A percentile compares a stretch with the other conserved stretches of the same genome.
Evolutionary conservation across 2,888 invertebrate genomes (phyloP).

Genomic region (Ophion costatus): DNA sequence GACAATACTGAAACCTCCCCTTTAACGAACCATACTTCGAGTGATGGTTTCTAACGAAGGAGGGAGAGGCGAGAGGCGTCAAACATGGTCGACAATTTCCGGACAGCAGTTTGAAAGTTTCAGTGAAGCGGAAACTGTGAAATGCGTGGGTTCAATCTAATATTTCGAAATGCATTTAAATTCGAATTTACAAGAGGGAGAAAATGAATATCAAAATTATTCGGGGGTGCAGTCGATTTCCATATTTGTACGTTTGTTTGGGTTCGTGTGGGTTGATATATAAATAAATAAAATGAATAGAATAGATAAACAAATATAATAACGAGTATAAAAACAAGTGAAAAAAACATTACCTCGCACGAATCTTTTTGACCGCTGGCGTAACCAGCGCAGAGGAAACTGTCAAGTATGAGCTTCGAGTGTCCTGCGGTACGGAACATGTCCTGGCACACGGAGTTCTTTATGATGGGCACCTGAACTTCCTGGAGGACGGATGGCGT

Average conservation of each 20-base stretch:
- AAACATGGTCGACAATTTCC: background rate
- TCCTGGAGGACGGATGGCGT: slow-evolving; percentile 95
- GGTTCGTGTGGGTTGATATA: too few species aligned
- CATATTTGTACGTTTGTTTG: too few species aligned
- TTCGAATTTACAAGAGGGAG: background rate
- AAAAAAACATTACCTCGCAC: slow-evolving; percentile 89
- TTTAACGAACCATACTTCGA: background rate
- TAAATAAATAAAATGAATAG: background rate
- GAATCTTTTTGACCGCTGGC: slow-evolving; percentile 96
- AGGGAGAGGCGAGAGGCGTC: background rate
- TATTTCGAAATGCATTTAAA: background rate
- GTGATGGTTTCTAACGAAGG: background rate
- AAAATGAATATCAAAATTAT: background rate
- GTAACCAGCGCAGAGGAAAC: slow-evolving; percentile 96
- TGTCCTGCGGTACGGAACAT: slow-evolving; percentile 97
- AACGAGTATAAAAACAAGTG: background rate
- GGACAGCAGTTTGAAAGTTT: slow-evolving; percentile 9
- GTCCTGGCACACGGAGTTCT: slow-evolving; percentile 95
- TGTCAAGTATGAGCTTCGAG: slow-evolving; percentile 91
- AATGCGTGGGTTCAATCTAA: background rate
- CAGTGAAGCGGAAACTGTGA: slow-evolving; percentile 4
- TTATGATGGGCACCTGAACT: slow-evolving; percentile 96
- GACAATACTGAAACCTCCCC: background rate
- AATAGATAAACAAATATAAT: background rate
- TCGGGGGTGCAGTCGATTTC: slow-evolving; percentile 8